Percentiles rank a stretch among this genome's conserved stretches.
Evolutionary conservation across 1,140 invertebrate species (phyloP).

Genomic region (Eupeodes corollae): DNA sequence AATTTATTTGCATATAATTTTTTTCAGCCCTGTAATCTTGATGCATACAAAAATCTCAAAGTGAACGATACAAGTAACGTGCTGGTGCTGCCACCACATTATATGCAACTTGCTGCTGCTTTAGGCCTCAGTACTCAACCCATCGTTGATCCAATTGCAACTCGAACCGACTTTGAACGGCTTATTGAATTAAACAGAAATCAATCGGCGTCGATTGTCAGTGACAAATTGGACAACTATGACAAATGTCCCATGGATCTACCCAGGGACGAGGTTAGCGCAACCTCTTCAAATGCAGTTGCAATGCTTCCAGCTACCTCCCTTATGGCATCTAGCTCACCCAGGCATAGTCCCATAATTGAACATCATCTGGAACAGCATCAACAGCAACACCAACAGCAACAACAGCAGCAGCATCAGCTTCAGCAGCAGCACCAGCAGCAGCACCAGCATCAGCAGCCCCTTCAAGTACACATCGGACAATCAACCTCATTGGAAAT

Average conservation of each 20-base stretch:
- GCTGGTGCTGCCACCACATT: constrained; percentile 29
- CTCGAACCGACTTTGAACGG: constrained; percentile 31
- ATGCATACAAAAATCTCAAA: constrained; percentile 7
- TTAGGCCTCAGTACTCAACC: constrained; percentile 26
- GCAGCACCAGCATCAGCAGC: constrained; percentile 25
- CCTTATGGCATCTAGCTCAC: too few species aligned
- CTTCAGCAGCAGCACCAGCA: constrained; percentile 20
- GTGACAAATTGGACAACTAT: too few species aligned
- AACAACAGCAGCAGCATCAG: constrained; percentile 4
- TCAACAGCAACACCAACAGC: constrained; percentile 21
- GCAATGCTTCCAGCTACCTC: too few species aligned
- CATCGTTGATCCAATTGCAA: constrained; percentile 27
- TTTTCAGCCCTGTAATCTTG: neutral
- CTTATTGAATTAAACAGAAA: constrained; percentile 29
- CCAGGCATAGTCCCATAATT: too few species aligned
- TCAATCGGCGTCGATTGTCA: constrained; percentile 12
- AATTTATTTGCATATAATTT: too few species aligned
- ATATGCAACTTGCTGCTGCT: constrained; percentile 32
- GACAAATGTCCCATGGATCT: too few species aligned
- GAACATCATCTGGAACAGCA: constrained; percentile 4
- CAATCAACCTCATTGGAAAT: too few species aligned
- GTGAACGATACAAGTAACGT: constrained; percentile 8
- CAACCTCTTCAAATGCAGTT: too few species aligned
- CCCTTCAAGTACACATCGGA: neutral
- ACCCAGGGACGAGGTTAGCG: too few species aligned